Evolutionary conservation across 2,888 invertebrate genomes (phyloP).

Genomic region (Hoplodrina blanda): DNA sequence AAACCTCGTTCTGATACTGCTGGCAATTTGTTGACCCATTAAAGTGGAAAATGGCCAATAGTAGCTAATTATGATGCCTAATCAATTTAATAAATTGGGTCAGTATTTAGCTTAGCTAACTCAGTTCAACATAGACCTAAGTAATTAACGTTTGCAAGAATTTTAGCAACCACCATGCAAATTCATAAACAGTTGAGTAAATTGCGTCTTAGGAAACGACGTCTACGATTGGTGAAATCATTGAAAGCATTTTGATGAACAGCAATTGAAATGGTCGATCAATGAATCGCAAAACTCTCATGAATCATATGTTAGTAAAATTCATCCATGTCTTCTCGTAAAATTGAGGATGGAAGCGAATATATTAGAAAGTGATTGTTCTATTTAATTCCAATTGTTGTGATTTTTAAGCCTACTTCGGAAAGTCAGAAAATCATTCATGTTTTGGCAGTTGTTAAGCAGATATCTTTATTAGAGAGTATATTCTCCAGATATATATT

Average conservation of each 20-base stretch:
- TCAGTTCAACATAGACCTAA: slow-evolving; percentile 34
- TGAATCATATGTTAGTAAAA: slow-evolving; percentile 52
- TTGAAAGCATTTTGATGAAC: slow-evolving; percentile 51
- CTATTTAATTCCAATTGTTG: slow-evolving; percentile 38
- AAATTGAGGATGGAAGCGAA: slow-evolving; percentile 53
- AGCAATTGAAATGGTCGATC: slow-evolving; percentile 48
- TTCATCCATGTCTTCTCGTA: slow-evolving; percentile 55
- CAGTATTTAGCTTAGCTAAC: slow-evolving; percentile 27
- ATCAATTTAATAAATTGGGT: slow-evolving; percentile 29
- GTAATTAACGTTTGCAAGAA: slow-evolving; percentile 62
- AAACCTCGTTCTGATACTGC: slow-evolving; percentile 26
- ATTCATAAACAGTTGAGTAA: slow-evolving; percentile 63
- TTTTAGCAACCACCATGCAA: slow-evolving; percentile 67
- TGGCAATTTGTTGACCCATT: slow-evolving; percentile 33
- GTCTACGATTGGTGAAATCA: slow-evolving; percentile 54
- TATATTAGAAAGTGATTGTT: slow-evolving; percentile 57
- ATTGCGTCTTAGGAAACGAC: slow-evolving; percentile 62
- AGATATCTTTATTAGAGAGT: background rate
- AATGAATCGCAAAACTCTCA: slow-evolving; percentile 41
- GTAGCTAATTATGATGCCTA: slow-evolving; percentile 22
- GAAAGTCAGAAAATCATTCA: background rate
- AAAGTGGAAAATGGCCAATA: slow-evolving; percentile 3
- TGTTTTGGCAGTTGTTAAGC: slow-evolving; percentile 4
- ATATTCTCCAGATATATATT: no score
- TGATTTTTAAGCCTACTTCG: slow-evolving; percentile 38